A percentile compares a stretch with the other conserved stretches of the same genome.
Evolutionary conservation across 2,113 vertebrate genomes (phyloP).

Genomic region (Camelus bactrianus): DNA sequence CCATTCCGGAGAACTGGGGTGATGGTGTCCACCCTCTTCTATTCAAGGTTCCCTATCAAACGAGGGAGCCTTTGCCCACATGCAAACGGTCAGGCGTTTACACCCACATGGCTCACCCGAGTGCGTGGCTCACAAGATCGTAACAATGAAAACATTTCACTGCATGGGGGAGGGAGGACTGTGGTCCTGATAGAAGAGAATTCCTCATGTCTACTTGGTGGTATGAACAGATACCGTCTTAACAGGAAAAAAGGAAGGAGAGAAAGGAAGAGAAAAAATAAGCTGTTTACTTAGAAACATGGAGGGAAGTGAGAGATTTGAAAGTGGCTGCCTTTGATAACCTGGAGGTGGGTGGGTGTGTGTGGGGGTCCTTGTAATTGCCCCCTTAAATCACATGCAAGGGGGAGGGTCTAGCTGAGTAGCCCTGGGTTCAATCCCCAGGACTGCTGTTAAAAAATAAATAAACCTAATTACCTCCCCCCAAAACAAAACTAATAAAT

Average conservation of each 20-base stretch:
- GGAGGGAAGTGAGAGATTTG: not conserved
- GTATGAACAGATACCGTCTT: not conserved
- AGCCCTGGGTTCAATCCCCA: too few relatives aligned
- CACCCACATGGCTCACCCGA: not conserved
- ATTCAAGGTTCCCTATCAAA: not conserved
- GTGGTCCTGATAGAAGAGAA: not conserved
- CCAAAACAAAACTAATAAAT: too few relatives aligned
- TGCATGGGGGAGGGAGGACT: accelerated
- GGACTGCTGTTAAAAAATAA: too few relatives aligned
- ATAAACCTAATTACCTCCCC: too few relatives aligned
- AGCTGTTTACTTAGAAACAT: not conserved
- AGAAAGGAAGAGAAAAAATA: not conserved
- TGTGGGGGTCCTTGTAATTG: not conserved
- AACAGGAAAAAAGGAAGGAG: not conserved
- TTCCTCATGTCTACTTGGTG: not conserved
- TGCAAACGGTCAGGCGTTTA: too few relatives aligned
- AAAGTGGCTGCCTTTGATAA: not conserved
- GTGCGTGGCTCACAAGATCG: too few relatives aligned
- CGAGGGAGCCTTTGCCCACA: not conserved
- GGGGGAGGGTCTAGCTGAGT: too few relatives aligned
- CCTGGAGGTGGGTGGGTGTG: not conserved
- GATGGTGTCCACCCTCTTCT: not conserved
- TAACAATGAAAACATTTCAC: not conserved
- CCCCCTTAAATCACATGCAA: not conserved
- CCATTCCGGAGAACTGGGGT: not conserved